Evolutionary conservation across 2,113 vertebrate species (phyloP), one percentile per base, ranked within the genome.

Genomic region (Ptyas mucosa): DNA sequence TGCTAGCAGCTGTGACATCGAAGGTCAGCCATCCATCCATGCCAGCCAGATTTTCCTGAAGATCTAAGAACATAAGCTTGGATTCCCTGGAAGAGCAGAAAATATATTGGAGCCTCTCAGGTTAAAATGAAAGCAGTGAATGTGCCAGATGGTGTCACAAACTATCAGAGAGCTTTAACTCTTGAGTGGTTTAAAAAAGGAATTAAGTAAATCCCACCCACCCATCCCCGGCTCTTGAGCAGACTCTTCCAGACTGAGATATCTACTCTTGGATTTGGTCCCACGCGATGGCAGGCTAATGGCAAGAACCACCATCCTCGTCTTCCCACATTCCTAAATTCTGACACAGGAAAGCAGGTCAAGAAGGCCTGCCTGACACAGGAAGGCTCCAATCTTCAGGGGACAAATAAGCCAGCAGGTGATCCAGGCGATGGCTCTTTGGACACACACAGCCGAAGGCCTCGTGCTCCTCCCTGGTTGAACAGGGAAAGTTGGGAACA

Each of bases 11-110:
- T 0, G 99, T 99, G 96, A 99, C 97, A 0, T 99, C 99, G 20
- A 99, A 99, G 90, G 98, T 99, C 97, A 99, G 95, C 99, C 99
- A 99, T 90, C 98, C 99, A 96, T 99, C 99, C 5, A 98, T 97
- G 0, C 98, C 98, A 0, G 99, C 98, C 20, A 93, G 98, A 87
- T 99, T 98, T 12, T 98, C 98, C 98, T 99, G 99, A 96, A 98
- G 98, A 93, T 99, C 99, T 97, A 99, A 96, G 96, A 99, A 98
- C 94, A 99, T 98, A 97, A 99, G 97, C 88, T 99, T 98, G 0
- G 99, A 98, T 86, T 99, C 99, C 97, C 99, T 99, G 49, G 90
- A 85, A 95, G 0, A 57, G 96, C 26, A 69, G 53, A 55, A 23
- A 1, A 0, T 2, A 43, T 5, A 23, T 1, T 43, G 1, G 0